These are phyloP conservation scores for Hyles euphorbiae DNA, from an alignment of 1,140 invertebrate species.

Conservation along the genomic window DNA sequence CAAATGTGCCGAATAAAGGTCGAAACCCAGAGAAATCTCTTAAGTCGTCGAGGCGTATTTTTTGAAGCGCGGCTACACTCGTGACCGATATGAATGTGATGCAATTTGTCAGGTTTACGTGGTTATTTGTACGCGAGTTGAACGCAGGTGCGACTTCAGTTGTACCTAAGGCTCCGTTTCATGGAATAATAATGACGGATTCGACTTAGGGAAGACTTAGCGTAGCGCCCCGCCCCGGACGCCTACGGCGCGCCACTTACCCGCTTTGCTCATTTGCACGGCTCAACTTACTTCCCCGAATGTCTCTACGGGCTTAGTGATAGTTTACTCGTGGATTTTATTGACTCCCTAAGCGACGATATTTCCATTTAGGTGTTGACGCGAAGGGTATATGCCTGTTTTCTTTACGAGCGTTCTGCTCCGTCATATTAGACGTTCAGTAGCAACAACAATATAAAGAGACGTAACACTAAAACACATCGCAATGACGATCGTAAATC, in stretches of 20 bases:
- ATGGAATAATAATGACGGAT: slow-evolving; percentile 58
- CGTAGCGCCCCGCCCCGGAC: slow-evolving; percentile 10
- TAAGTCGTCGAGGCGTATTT: slow-evolving; percentile 33
- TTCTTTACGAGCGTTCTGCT: background rate
- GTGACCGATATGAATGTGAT: slow-evolving; percentile 52
- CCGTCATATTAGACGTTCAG: background rate
- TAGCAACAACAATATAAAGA: background rate
- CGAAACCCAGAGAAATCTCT: slow-evolving; percentile 31
- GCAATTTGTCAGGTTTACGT: slow-evolving; percentile 59
- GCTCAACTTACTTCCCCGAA: slow-evolving; percentile 23
- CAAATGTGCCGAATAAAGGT: slow-evolving; percentile 25
- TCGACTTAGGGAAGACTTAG: slow-evolving; percentile 49
- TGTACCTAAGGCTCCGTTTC: slow-evolving; percentile 28
- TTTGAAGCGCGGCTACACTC: slow-evolving; percentile 25
- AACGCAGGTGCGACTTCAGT: slow-evolving; percentile 36
- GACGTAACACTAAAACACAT: slow-evolving; percentile 12
- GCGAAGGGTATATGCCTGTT: no score
- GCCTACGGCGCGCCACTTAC: slow-evolving; percentile 9
- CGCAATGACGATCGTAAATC: slow-evolving; percentile 10
- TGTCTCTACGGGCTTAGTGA: slow-evolving; percentile 9
- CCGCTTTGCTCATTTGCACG: slow-evolving; percentile 23
- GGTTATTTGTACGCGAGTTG: slow-evolving; percentile 49
- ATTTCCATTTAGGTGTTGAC: background rate
- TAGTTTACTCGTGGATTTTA: slow-evolving; percentile 5
- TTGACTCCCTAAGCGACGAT: slow-evolving; percentile 1